These are phyloP conservation scores for Drosophila putrida DNA, from an alignment of 2,888 invertebrate species.

Conservation along the genomic window DNA sequence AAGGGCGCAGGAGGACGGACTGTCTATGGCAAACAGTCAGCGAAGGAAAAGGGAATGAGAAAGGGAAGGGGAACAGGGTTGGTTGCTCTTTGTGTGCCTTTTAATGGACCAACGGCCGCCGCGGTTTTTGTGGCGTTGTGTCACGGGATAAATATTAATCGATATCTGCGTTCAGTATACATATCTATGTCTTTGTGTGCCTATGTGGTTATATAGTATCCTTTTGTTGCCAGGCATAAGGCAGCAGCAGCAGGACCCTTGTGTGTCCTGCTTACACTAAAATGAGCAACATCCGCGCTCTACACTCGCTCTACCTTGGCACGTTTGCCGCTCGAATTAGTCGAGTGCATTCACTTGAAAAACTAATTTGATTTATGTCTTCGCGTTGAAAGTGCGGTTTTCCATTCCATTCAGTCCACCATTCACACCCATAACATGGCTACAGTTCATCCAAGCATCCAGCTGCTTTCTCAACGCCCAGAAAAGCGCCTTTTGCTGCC, in stretches of 20 bases:
- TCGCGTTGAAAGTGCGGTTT: conserved; percentile 68
- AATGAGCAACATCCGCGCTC: conserved; percentile 62
- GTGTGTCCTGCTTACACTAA: conserved; percentile 43
- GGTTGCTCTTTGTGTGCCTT: conserved; percentile 59
- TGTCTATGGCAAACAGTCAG: neutral
- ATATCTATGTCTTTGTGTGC: conserved; percentile 20
- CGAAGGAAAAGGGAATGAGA: neutral
- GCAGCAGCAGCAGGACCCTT: conserved; percentile 30
- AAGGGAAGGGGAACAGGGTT: conserved; percentile 31
- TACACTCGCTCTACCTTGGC: conserved; percentile 52
- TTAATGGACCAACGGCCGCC: conserved; percentile 71
- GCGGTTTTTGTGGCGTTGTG: conserved; percentile 71
- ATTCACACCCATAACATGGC: conserved; percentile 65
- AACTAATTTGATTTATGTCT: conserved; percentile 83
- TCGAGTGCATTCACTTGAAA: conserved; percentile 80
- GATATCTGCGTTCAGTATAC: conserved; percentile 52
- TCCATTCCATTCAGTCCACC: conserved; percentile 56
- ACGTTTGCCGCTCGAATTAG: conserved; percentile 68
- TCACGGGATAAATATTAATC: conserved; percentile 75
- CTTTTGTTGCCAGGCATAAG: conserved; percentile 47
- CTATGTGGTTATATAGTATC: conserved; percentile 37
- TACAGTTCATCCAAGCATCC: conserved; percentile 38
- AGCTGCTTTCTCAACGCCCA: conserved; percentile 67
- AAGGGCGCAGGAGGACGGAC: conserved; percentile 21
- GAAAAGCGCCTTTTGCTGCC: conserved; percentile 54